These are phyloP conservation scores for Sipha maydis DNA, from an alignment of 2,888 invertebrate genomes.

Conservation along the genomic window DNA sequence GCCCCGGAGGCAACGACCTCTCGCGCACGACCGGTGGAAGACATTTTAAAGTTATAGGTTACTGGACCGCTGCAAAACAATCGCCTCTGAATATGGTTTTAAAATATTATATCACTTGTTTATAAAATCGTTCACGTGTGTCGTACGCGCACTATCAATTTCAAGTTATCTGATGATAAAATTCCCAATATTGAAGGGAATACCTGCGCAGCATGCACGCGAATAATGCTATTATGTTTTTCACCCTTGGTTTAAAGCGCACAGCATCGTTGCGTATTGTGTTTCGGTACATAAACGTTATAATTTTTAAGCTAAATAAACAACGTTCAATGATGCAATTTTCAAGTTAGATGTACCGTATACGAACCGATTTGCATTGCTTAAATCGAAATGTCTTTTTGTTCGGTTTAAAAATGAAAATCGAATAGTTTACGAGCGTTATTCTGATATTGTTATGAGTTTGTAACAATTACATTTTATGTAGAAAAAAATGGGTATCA, in stretches of 20 bases:
- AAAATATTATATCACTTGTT: background rate
- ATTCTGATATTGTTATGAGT: background rate
- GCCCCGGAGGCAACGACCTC: slow-evolving; percentile 46
- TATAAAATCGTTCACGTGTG: background rate
- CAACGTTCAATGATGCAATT: background rate
- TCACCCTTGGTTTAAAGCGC: too few species aligned
- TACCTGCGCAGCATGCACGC: background rate
- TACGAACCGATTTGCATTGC: background rate
- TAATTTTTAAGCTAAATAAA: background rate
- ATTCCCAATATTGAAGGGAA: background rate
- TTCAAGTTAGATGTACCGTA: too few species aligned
- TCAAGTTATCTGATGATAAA: too few species aligned
- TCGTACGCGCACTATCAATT: too few species aligned
- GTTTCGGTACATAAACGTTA: background rate
- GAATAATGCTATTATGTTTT: too few species aligned
- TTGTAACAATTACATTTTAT: background rate
- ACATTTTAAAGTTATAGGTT: slow-evolving; percentile 56
- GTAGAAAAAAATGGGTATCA: background rate
- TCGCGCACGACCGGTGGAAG: slow-evolving; percentile 27
- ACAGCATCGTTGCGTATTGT: too few species aligned
- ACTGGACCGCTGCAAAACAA: slow-evolving; percentile 54
- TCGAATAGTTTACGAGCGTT: background rate
- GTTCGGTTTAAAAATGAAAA: slow-evolving; percentile 12
- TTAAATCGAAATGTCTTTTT: background rate
- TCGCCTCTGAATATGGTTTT: background rate